Evolutionary conservation across 2,888 invertebrate genomes (phyloP).

Genomic region (Corbicula japonica): DNA sequence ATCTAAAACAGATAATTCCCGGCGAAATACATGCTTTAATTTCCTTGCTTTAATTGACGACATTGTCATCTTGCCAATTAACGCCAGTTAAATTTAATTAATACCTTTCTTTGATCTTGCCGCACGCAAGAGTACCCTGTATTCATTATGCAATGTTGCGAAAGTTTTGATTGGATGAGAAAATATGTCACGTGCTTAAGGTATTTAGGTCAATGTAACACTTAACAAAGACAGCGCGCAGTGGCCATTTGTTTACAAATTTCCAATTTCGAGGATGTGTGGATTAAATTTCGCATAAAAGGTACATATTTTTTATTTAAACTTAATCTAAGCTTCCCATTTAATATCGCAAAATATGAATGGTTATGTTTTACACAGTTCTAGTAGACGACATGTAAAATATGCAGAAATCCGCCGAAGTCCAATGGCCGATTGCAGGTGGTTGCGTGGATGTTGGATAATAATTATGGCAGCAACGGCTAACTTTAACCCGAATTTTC

Average conservation of each 20-base stretch:
- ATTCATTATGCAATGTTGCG: slow-evolving; percentile 72
- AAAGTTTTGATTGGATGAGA: slow-evolving; percentile 64
- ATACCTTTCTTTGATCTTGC: slow-evolving; percentile 18
- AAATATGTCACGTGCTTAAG: slow-evolving; percentile 67
- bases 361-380: background rate
- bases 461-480: slow-evolving; percentile 45
- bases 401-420: slow-evolving; percentile 11
- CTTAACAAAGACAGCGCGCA: slow-evolving; percentile 67
- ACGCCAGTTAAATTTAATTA: background rate
- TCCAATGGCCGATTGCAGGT: slow-evolving; percentile 32
- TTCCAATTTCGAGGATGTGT: slow-evolving; percentile 64
- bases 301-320: slow-evolving; percentile 48
- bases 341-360: background rate
- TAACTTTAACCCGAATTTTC: slow-evolving; percentile 23
- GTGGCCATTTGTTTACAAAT: slow-evolving; percentile 71
- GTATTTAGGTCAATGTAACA: slow-evolving; percentile 71
- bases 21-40: slow-evolving; percentile 2
- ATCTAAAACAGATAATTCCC: background rate
- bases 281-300: slow-evolving; percentile 60
- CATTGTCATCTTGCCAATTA: slow-evolving; percentile 13
- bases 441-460: slow-evolving; percentile 50
- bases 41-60: background rate
- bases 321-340: background rate
- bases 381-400: background rate
- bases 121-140: slow-evolving; percentile 42